phyloP scores from a whole-genome alignment of 1,140 invertebrate genomes.

The Lepidostoma basale region DNA sequence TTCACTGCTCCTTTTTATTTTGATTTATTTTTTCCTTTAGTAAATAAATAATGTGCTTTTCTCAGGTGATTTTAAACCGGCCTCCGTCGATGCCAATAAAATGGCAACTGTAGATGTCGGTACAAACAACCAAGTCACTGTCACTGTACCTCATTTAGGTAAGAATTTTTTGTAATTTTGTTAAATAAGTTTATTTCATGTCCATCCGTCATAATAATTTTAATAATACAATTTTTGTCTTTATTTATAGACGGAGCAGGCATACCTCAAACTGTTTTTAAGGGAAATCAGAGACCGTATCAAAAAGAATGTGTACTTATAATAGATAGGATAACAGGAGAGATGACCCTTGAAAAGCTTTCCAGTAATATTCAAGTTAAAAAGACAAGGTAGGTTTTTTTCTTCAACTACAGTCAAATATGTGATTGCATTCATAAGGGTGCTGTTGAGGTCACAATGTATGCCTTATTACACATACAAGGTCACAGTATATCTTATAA shows the following conservation, averaged over 20 bases:
- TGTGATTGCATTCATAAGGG: too few species aligned
- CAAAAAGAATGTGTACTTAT: constrained; percentile 94
- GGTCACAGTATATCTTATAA: too few species aligned
- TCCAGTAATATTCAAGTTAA: constrained; percentile 91
- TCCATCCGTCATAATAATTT: neutral
- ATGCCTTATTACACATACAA: too few species aligned
- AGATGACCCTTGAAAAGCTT: constrained; percentile 91
- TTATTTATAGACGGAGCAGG: constrained; percentile 76
- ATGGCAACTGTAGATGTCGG: constrained; percentile 88
- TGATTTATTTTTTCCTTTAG: too few species aligned
- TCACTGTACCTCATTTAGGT: constrained; percentile 91
- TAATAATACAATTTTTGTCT: neutral
- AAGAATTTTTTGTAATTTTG: constrained; percentile 76
- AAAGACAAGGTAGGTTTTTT: constrained; percentile 86
- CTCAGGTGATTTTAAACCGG: constrained; percentile 96
- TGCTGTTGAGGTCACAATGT: too few species aligned
- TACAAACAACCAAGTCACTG: constrained; percentile 85
- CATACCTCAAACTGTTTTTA: constrained; percentile 89
- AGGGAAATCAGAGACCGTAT: constrained; percentile 89
- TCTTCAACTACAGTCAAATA: too few species aligned
- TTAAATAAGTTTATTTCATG: constrained; percentile 63
- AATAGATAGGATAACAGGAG: constrained; percentile 88
- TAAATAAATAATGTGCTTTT: constrained; percentile 7
- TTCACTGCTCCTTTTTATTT: too few species aligned
- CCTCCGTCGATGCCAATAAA: constrained; percentile 91